Conservation (phyloP, 2,113 vertebrate species). For the Odontesthes bonariensis region DNA sequence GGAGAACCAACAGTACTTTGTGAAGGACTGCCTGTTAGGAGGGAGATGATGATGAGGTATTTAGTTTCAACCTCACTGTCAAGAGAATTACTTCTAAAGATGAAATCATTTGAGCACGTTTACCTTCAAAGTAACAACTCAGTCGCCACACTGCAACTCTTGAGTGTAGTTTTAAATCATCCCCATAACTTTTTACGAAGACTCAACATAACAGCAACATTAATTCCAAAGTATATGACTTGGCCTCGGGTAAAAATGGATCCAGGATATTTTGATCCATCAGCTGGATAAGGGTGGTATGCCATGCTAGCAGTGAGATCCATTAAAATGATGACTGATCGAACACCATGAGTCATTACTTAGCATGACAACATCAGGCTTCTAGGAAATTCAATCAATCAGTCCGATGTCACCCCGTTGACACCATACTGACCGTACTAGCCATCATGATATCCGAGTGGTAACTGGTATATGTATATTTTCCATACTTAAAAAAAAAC, state of each 20-base stretch:
- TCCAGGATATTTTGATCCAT: slow-evolving; percentile 48
- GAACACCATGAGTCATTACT: slow-evolving; percentile 63
- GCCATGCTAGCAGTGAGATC: slow-evolving; percentile 32
- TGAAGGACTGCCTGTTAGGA: slow-evolving; percentile 31
- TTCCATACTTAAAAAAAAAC: slow-evolving; percentile 8
- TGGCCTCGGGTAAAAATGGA: slow-evolving; percentile 64
- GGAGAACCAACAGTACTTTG: slow-evolving; percentile 20
- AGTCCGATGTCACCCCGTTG: slow-evolving; percentile 59
- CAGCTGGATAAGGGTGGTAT: slow-evolving; percentile 58
- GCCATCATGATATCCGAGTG: slow-evolving; percentile 20
- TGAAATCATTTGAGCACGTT: slow-evolving; percentile 3
- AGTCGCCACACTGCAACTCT: slow-evolving; percentile 15
- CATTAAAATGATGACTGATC: slow-evolving; percentile 66
- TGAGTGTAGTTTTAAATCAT: slow-evolving; percentile 25
- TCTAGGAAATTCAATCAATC: slow-evolving; percentile 65
- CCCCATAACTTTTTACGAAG: slow-evolving; percentile 16
- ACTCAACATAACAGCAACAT: slow-evolving; percentile 26
- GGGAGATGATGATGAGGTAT: slow-evolving; percentile 19
- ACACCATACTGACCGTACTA: slow-evolving; percentile 46
- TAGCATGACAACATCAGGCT: slow-evolving; percentile 60
- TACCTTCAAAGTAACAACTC: neutral
- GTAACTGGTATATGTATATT: slow-evolving; percentile 4
- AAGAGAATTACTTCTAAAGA: slow-evolving; percentile 14
- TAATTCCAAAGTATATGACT: slow-evolving; percentile 34
- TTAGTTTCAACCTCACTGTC: slow-evolving; percentile 25